Evolutionary conservation across 2,797 vertebrate genomes (phyloP).

Genomic region (Pangasius macronema): DNA sequence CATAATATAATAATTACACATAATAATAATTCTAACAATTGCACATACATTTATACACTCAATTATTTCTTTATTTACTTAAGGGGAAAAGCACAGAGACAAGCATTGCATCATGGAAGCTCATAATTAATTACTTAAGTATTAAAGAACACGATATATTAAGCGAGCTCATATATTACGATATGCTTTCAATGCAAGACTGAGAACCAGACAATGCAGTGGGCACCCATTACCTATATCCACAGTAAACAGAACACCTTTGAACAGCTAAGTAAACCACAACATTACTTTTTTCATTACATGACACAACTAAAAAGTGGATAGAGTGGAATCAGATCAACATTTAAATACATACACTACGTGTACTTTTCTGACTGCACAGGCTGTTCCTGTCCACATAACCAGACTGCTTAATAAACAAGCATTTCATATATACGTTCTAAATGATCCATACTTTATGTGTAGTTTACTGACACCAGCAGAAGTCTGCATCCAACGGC

Average conservation of each 20-base stretch:
- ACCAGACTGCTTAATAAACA: not conserved
- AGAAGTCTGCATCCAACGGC: slow-evolving; percentile 19
- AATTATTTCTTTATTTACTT: not conserved
- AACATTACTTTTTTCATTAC: not conserved
- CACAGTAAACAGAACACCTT: not conserved
- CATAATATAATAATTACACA: not conserved
- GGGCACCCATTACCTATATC: not conserved
- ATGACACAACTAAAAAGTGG: not conserved
- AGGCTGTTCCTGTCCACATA: not conserved
- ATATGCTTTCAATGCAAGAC: not conserved
- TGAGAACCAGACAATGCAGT: not conserved
- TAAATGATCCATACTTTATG: slow-evolving; percentile 24
- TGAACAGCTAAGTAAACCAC: not conserved
- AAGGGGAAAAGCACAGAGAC: not conserved
- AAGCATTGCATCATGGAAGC: not conserved
- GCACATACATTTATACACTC: too few relatives aligned
- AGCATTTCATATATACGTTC: not conserved
- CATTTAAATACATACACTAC: not conserved
- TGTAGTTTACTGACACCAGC: slow-evolving; percentile 25
- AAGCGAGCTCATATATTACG: not conserved
- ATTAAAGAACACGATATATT: not conserved
- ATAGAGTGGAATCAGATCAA: not conserved
- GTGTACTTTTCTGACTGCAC: not conserved
- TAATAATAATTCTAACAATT: not conserved
- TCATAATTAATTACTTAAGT: not conserved